A percentile compares a stretch with the other conserved stretches of the same genome.
These are phyloP conservation scores for Philaethria dido DNA, from an alignment of 2,888 invertebrate species.

Conservation along the genomic window DNA sequence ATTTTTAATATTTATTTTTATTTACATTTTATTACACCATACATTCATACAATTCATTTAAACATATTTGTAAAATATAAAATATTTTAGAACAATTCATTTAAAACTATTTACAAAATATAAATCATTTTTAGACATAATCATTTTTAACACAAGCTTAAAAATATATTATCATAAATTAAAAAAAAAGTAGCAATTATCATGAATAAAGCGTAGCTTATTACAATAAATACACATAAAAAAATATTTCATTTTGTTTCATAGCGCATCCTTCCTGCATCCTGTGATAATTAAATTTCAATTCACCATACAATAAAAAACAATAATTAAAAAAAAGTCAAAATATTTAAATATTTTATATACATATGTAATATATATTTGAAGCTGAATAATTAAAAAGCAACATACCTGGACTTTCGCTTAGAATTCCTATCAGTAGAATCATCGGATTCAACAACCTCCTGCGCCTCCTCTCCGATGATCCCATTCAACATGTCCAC, in stretches of 20 bases:
- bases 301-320: conserved; percentile 7
- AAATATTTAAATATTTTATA: not conserved
- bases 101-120: not conserved
- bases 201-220: conserved; percentile 11
- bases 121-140: not conserved
- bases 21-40: not conserved
- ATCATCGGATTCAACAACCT: conserved; percentile 56
- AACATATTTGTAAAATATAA: not conserved
- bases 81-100: too few species aligned
- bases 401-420: conserved; percentile 74
- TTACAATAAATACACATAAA: not conserved
- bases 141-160: conserved; percentile 13
- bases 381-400: conserved; percentile 8
- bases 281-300: not conserved
- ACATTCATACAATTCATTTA: not conserved
- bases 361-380: conserved; percentile 3
- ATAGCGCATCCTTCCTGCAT: not conserved
- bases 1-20: conserved; percentile 5
- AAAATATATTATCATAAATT: not conserved
- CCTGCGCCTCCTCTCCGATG: conserved; percentile 87
- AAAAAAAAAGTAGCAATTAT: conserved; percentile 24
- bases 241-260: not conserved
- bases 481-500: conserved; percentile 94
- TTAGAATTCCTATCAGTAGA: conserved; percentile 60
- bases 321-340: not conserved